phyloP scores from a whole-genome alignment of 2,797 vertebrate species.

The Brachyalestes nurse region DNA sequence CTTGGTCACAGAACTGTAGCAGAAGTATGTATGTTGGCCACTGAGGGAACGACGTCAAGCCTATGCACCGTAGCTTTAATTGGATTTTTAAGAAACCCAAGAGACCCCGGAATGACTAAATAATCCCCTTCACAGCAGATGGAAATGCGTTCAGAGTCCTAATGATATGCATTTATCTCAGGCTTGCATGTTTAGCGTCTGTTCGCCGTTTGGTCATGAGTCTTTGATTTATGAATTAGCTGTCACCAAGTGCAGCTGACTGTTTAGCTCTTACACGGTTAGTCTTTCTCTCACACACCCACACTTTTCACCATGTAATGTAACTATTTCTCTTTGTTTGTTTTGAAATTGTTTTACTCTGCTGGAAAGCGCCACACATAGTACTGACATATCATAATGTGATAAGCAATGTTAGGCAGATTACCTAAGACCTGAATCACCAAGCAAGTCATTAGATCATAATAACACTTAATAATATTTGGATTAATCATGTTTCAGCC shows the following conservation, averaged over 20 bases:
- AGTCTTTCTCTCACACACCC: neutral
- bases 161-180: conserved; percentile 27
- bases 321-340: conserved; percentile 47
- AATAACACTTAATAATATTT: too few species aligned
- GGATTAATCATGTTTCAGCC: too few species aligned
- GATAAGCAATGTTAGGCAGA: neutral
- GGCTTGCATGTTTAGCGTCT: neutral
- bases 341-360: too few species aligned
- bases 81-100: conserved; percentile 10
- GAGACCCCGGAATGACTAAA: conserved; percentile 9
- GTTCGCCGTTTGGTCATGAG: conserved; percentile 21
- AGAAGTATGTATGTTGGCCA: too few species aligned
- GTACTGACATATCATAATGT: too few species aligned
- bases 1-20: too few species aligned
- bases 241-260: conserved; percentile 56
- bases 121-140: conserved; percentile 24
- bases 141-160: conserved; percentile 1
- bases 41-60: conserved; percentile 1
- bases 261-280: conserved; percentile 33
- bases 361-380: conserved; percentile 16
- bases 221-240: conserved; percentile 57
- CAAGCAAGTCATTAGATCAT: too few species aligned
- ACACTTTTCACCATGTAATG: conserved; percentile 43
- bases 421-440: neutral
- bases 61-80: conserved; percentile 19